Conservation (phyloP, 2,888 invertebrate genomes). For the Hypsopygia costalis region DNA sequence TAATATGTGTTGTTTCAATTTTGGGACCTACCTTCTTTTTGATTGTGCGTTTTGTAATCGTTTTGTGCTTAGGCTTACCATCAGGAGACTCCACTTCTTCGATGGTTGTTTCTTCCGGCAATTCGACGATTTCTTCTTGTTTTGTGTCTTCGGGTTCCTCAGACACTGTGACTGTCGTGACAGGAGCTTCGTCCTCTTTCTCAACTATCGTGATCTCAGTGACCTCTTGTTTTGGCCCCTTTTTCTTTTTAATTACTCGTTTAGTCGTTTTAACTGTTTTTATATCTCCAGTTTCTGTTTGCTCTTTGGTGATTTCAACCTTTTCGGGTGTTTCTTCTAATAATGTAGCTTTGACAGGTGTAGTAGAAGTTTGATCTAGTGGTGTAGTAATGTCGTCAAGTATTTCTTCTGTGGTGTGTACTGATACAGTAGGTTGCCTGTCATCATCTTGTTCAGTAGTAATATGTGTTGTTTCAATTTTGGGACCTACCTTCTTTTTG, state of each 20-base stretch:
- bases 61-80: conserved; percentile 31
- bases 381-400: background rate
- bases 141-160: conserved; percentile 30
- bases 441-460: conserved; percentile 57
- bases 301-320: conserved; percentile 24
- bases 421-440: conserved; percentile 52
- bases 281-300: conserved; percentile 42
- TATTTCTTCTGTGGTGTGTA: conserved; percentile 38
- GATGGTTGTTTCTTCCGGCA: conserved; percentile 32
- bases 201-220: conserved; percentile 68
- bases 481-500: conserved; percentile 41
- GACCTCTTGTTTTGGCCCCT: conserved; percentile 59
- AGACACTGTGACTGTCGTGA: conserved; percentile 40
- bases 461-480: conserved; percentile 39
- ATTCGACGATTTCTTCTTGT: conserved; percentile 20
- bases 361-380: background rate
- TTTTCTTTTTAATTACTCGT: conserved; percentile 47
- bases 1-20: conserved; percentile 29
- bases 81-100: conserved; percentile 43
- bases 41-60: conserved; percentile 30
- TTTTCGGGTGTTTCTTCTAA: conserved; percentile 23
- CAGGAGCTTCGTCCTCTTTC: conserved; percentile 48
- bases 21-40: conserved; percentile 36
- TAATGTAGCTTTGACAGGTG: conserved; percentile 29
- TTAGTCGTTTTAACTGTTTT: conserved; percentile 34